Percentiles rank a stretch among this genome's conserved stretches.
Conservation (phyloP, 2,113 vertebrate genomes). For the Myanophis thanlyinensis region DNA sequence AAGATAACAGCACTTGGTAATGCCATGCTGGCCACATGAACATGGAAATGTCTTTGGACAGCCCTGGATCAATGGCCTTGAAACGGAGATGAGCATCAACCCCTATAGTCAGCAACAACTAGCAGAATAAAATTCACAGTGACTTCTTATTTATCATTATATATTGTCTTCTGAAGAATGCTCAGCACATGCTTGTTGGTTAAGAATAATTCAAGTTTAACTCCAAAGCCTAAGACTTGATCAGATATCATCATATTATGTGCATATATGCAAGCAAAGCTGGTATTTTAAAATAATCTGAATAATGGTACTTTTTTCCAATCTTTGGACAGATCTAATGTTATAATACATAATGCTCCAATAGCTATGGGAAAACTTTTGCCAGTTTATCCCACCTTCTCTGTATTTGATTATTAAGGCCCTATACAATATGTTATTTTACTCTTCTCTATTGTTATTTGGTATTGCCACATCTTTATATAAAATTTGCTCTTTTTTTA, state of each 20-base stretch:
- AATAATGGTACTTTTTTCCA: neutral
- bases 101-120: neutral
- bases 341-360: neutral
- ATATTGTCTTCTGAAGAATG: neutral
- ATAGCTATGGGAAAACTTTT: neutral
- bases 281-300: neutral
- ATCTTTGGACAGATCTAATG: neutral
- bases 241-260: neutral
- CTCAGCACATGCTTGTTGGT: neutral
- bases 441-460: neutral
- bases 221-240: neutral
- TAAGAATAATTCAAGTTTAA: neutral
- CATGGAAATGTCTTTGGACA: neutral
- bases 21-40: neutral
- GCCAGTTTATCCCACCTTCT: neutral
- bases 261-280: neutral
- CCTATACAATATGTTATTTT: neutral
- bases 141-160: neutral
- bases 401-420: neutral
- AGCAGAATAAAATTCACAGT: neutral
- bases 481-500: neutral
- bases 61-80: neutral
- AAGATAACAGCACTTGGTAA: neutral
- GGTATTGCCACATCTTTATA: neutral
- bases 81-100: neutral